These are phyloP conservation scores for Florisuga fusca DNA, from an alignment of 2,797 vertebrate species.

Conservation along the genomic window DNA sequence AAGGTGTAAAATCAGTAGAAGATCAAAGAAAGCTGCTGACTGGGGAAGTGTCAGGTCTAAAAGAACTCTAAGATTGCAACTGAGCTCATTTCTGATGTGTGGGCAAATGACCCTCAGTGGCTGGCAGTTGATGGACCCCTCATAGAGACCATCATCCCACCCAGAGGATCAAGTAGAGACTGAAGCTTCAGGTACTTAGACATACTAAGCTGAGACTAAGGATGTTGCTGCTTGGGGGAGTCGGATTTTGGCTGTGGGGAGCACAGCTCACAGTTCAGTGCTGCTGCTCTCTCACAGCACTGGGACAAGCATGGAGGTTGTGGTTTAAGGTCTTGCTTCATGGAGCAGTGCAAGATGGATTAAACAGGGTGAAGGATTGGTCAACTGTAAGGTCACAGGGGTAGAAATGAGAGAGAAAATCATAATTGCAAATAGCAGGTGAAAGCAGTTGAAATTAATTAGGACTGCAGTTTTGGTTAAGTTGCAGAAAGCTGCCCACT, in stretches of 20 bases:
- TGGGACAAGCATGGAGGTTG: rapidly evolving
- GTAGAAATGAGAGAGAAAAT: neutral
- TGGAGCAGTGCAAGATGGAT: neutral
- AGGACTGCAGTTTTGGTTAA: neutral
- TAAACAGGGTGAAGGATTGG: neutral
- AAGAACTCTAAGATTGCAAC: neutral
- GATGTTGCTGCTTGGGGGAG: rapidly evolving
- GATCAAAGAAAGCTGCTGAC: neutral
- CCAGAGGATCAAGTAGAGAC: rapidly evolving
- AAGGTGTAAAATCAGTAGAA: neutral
- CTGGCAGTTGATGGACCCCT: neutral
- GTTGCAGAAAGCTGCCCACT: neutral
- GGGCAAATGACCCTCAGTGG: neutral
- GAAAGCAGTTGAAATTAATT: constrained; percentile 24
- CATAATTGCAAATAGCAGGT: constrained; percentile 3
- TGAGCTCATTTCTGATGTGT: neutral
- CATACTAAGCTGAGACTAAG: rapidly evolving
- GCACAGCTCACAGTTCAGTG: neutral
- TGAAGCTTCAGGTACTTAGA: neutral
- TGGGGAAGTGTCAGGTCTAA: neutral
- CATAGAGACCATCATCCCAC: neutral
- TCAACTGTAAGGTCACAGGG: neutral
- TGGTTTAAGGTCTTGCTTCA: neutral
- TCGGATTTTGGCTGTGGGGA: neutral
- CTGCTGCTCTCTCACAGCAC: neutral